Conservation (phyloP, 2,888 invertebrate species). For the Heterodera filipjevi region DNA sequence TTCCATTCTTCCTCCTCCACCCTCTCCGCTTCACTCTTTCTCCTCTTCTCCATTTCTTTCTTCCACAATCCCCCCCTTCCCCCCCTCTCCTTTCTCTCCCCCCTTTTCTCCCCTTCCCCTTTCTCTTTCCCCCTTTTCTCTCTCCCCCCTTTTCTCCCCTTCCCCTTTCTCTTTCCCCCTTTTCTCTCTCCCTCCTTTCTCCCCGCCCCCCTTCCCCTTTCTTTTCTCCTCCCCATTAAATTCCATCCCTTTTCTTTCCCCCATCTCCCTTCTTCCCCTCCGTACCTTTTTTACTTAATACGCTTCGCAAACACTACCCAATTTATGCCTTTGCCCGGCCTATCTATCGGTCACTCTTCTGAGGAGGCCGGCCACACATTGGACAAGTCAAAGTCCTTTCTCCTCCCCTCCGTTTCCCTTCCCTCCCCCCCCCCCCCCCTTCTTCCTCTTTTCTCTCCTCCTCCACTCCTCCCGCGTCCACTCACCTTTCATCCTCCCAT, state of each 20-base stretch:
- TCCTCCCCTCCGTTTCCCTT: background rate
- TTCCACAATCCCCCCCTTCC: background rate
- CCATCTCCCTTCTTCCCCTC: background rate
- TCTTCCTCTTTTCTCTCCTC: background rate
- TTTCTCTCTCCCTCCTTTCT: background rate
- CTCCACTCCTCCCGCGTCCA: background rate
- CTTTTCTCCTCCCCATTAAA: background rate
- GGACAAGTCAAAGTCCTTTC: background rate
- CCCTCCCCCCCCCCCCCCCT: background rate
- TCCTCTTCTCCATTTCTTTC: background rate
- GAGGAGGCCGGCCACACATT: background rate
- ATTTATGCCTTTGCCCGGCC: slow-evolving; percentile 2
- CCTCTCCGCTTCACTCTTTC: background rate
- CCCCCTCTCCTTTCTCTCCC: background rate
- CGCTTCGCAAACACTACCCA: slow-evolving; percentile 2
- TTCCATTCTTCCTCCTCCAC: background rate
- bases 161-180: background rate
- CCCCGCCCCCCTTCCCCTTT: background rate
- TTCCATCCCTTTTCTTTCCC: background rate
- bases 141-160: background rate
- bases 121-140: background rate
- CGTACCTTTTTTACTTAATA: background rate
- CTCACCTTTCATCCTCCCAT: background rate
- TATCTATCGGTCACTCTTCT: slow-evolving; percentile 9
- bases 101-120: background rate